A percentile compares a stretch with the other conserved stretches of the same genome.
Conservation (phyloP, 2,797 vertebrate species). For the Todus mexicanus region DNA sequence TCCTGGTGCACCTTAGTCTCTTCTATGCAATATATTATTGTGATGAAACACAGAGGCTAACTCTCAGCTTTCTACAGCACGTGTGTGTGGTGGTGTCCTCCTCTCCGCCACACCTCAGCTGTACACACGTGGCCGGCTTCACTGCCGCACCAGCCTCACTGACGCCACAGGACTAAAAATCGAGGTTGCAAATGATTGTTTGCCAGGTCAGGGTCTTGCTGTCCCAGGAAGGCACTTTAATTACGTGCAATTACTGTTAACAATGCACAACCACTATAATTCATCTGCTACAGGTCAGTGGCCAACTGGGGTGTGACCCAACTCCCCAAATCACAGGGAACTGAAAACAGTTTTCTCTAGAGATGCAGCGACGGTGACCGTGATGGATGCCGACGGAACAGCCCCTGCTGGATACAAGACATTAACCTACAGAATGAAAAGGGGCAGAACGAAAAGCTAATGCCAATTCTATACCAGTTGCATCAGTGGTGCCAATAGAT, state of each 20-base stretch:
- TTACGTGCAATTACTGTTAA: neutral
- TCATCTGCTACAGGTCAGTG: neutral
- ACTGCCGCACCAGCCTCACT: neutral
- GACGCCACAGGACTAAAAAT: neutral
- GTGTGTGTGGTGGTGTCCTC: neutral
- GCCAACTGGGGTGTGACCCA: neutral
- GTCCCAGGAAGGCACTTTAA: neutral
- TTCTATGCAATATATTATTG: neutral
- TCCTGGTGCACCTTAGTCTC: neutral
- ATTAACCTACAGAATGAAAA: neutral
- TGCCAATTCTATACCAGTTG: neutral
- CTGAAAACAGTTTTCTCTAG: neutral
- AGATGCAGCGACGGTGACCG: neutral
- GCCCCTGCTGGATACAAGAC: neutral
- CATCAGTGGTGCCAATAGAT: neutral
- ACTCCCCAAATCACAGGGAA: neutral
- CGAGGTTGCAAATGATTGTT: neutral
- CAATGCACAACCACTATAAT: neutral
- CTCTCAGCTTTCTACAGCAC: neutral
- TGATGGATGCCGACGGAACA: neutral
- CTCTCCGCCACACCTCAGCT: neutral
- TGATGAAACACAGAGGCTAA: neutral
- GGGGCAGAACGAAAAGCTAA: neutral
- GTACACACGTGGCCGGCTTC: rapidly evolving
- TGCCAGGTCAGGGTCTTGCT: neutral